Conservation (phyloP, 2,888 invertebrate species). For the Chrysolina oricalcia region DNA sequence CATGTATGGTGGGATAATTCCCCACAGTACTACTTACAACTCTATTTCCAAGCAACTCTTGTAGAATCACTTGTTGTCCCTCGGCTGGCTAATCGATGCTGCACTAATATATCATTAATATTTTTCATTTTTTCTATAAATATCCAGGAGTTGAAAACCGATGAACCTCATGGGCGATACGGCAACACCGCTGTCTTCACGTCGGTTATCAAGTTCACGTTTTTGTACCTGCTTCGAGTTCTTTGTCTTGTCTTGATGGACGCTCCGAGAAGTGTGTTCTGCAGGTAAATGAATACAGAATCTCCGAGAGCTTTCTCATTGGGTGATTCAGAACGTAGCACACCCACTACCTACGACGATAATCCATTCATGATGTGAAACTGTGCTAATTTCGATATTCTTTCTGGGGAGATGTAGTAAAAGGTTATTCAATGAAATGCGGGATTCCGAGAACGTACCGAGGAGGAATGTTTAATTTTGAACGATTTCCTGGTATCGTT, state of each 20-base stretch:
- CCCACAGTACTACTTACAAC: too few species aligned
- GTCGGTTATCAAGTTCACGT: conserved; percentile 42
- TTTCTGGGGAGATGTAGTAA: conserved; percentile 30
- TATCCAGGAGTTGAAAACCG: neutral
- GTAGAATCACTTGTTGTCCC: too few species aligned
- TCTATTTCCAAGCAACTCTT: too few species aligned
- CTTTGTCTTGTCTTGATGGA: conserved; percentile 45
- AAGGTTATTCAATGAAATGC: conserved; percentile 28
- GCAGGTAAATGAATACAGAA: conserved; percentile 34
- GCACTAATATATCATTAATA: too few species aligned
- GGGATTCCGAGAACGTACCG: conserved; percentile 23
- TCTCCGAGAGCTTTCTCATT: conserved; percentile 37
- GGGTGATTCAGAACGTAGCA: conserved; percentile 45
- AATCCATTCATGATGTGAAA: conserved; percentile 55
- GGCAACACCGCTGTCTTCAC: conserved; percentile 40
- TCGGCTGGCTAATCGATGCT: too few species aligned
- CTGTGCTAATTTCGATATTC: conserved; percentile 51
- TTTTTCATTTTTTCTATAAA: neutral
- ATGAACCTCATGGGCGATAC: neutral
- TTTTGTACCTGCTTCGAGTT: conserved; percentile 46
- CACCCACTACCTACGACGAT: conserved; percentile 45
- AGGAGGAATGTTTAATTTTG: neutral
- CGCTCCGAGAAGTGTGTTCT: conserved; percentile 25
- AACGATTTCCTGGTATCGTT: conserved; percentile 7
- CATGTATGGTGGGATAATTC: too few species aligned